Conservation (phyloP, 2,113 vertebrate species). For the Phyllostomus hastatus region DNA sequence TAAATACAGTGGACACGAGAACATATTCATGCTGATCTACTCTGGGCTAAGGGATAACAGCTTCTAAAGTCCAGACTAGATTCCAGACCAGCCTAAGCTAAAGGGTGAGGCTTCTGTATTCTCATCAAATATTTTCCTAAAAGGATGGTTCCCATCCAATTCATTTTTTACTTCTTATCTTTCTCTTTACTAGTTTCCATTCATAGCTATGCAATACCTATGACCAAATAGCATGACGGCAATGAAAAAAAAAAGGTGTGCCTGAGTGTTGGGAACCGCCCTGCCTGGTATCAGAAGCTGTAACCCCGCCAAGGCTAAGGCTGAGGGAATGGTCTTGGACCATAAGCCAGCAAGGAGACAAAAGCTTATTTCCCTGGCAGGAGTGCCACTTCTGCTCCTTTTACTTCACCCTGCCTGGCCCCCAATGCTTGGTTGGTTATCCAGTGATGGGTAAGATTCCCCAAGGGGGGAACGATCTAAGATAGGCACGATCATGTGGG, state of each 20-base stretch:
- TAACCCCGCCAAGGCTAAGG: too few relatives aligned
- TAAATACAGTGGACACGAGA: background rate
- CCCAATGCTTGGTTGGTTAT: too few relatives aligned
- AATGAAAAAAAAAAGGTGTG: background rate
- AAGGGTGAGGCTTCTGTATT: background rate
- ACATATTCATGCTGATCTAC: background rate
- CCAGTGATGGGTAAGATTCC: too few relatives aligned
- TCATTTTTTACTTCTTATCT: background rate
- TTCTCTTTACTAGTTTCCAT: background rate
- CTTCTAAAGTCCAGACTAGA: background rate
- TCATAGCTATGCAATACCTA: background rate
- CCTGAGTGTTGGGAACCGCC: background rate
- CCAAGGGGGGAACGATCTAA: too few relatives aligned
- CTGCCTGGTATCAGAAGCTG: too few relatives aligned
- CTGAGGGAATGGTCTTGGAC: too few relatives aligned
- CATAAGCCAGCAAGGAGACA: too few relatives aligned
- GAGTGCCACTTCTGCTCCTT: too few relatives aligned
- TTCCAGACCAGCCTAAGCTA: background rate
- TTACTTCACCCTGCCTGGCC: too few relatives aligned
- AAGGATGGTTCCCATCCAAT: background rate
- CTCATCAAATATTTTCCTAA: background rate
- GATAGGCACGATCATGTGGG: too few relatives aligned
- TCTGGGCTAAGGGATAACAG: background rate
- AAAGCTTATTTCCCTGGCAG: too few relatives aligned
- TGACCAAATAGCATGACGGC: background rate